Evolutionary conservation across 37 sponge, comb jelly and placozoan species (phyloP), one percentile per base, ranked within the genome.

Genomic region (Ephydatia muelleri): DNA sequence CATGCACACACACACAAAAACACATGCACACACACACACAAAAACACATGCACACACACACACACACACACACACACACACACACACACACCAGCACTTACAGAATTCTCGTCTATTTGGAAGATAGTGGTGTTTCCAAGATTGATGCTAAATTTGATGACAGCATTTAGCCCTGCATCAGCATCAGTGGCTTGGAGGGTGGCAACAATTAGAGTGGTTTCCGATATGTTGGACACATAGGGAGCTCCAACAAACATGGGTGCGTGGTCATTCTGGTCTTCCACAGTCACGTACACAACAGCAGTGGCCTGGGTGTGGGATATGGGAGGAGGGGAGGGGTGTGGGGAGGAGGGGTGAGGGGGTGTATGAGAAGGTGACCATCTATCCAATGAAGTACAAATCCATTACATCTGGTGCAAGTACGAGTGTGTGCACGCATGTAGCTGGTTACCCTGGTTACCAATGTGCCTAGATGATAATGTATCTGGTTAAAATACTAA

Each of bases 261-360:
- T 22, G 76, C 21, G 68, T 84, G 73, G 69, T 90, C 90, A 76
- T 90, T 90, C 22, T 23, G 65, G 68, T 90, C 90, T 39, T 27
- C 11, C 36, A 90, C 85, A 32, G 80, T 80, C 25, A 90, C 77
- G 3, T 30, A 34, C 36, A 90, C 57, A 57, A 14, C 19, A 19
- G 57, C 57, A 57, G 16, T 13, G 9, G 57, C 90, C 90, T 90
- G 28, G n/a, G n/a, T n/a, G n/a, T n/a, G n/a, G 68, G 1, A 37
- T 23, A 43, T n/a, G 73, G n/a, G 27, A 25, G 38, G 68, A n/a
- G 16, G n/a, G 33, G 38, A 67, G 66, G 36, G 5, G 30, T 25
- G 32, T 16, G 64, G 21, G 28, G 5, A 5, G 80, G 67, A 79
- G 34, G 29, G 14, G 27, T 37, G 35, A 38, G 31, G 27, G 31